A percentile compares a stretch with the other conserved stretches of the same genome.
phyloP scores from a whole-genome alignment of 1,140 invertebrate species.

The Cydia fagiglandana region DNA sequence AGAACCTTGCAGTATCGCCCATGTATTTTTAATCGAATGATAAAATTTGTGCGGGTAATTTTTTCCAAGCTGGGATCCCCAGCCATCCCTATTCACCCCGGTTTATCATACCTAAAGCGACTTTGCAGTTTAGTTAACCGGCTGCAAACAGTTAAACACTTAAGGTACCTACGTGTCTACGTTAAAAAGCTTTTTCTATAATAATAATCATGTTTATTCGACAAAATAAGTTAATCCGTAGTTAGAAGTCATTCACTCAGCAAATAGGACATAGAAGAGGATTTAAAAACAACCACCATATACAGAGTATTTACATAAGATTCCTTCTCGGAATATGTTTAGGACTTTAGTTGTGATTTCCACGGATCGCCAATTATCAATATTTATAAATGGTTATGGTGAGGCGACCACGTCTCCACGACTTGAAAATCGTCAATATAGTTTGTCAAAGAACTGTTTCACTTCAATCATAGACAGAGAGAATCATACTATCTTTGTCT shows the following conservation, averaged over 20 bases:
- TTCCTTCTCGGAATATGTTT: slow-evolving; percentile 17
- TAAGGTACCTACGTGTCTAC: too few species aligned
- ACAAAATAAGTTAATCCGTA: neutral
- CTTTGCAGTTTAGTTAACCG: neutral
- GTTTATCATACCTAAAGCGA: too few species aligned
- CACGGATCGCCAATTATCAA: slow-evolving; percentile 6
- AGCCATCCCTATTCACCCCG: too few species aligned
- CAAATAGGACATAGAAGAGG: neutral
- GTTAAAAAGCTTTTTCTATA: too few species aligned
- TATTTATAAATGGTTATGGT: slow-evolving; percentile 1
- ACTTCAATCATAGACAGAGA: too few species aligned
- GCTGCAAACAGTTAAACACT: too few species aligned
- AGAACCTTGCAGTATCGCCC: too few species aligned
- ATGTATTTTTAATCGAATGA: too few species aligned
- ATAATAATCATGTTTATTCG: neutral
- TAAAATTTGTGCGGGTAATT: too few species aligned
- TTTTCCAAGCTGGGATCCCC: too few species aligned
- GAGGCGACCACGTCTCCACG: neutral
- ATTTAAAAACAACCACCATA: neutral
- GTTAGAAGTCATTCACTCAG: neutral
- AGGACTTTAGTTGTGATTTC: slow-evolving; percentile 13
- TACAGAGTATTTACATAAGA: slow-evolving; percentile 5
- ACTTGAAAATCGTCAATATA: neutral
- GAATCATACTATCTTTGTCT: too few species aligned
- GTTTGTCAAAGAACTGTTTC: too few species aligned